These are phyloP conservation scores for Neolamprologus modestus DNA, from an alignment of 2,113 vertebrate species.

Conservation along the genomic window DNA sequence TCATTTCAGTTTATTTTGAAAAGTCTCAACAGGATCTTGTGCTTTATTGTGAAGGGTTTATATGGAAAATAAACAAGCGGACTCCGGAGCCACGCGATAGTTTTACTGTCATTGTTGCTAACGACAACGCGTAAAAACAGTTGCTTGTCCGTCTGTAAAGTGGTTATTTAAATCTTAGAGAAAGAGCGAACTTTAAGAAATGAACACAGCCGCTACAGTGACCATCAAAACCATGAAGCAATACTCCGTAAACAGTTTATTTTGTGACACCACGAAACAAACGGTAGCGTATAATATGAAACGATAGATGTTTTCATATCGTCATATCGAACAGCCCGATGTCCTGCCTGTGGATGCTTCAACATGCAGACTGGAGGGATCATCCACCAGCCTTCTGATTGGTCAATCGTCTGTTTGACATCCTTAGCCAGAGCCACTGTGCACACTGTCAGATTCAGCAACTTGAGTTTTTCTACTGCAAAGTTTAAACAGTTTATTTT, in stretches of 20 bases:
- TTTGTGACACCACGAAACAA: not conserved
- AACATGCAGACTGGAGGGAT: not conserved
- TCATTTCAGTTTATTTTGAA: not conserved
- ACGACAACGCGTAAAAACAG: not conserved
- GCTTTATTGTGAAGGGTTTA: not conserved
- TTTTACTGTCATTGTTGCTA: not conserved
- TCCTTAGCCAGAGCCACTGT: not conserved
- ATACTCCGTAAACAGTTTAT: not conserved
- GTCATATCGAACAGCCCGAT: not conserved
- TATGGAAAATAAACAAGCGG: not conserved
- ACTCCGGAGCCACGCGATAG: not conserved
- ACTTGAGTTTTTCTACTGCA: not conserved
- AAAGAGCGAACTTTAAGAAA: not conserved
- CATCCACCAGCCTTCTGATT: not conserved
- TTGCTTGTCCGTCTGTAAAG: not conserved
- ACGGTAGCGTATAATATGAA: fast-evolving
- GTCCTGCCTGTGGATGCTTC: not conserved
- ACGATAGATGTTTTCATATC: not conserved
- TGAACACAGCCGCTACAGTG: fast-evolving
- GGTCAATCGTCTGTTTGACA: fast-evolving
- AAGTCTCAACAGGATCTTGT: not conserved
- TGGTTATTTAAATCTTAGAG: not conserved
- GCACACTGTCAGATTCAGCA: fast-evolving
- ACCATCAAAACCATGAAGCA: not conserved
- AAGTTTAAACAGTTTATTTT: not conserved